Percentiles rank a stretch among this genome's conserved stretches.
phyloP scores from a whole-genome alignment of 2,888 invertebrate species.

The Calliopum simillimum region DNA sequence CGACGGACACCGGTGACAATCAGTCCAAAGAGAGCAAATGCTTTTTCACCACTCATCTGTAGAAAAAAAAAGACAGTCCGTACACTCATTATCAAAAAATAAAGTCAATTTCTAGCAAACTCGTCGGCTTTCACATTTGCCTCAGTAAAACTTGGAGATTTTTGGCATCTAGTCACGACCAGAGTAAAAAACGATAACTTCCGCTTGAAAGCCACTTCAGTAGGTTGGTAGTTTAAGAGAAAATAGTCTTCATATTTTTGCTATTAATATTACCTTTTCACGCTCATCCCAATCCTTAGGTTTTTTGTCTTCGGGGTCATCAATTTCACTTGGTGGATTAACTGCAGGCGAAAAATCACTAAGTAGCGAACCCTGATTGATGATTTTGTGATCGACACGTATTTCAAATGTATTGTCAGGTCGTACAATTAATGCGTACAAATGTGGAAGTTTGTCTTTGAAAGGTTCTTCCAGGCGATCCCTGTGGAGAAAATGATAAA shows the following conservation, averaged over 20 bases:
- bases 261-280: constrained; percentile 71
- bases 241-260: too few relatives aligned
- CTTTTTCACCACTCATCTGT: too few relatives aligned
- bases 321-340: constrained; percentile 94
- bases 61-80: too few relatives aligned
- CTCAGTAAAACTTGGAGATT: too few relatives aligned
- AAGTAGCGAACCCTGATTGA: constrained; percentile 87
- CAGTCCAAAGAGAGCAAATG: too few relatives aligned
- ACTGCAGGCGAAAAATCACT: constrained; percentile 94
- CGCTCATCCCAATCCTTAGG: constrained; percentile 98
- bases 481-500: constrained; percentile 58
- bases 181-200: background rate
- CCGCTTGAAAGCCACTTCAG: too few relatives aligned
- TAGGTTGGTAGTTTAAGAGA: too few relatives aligned
- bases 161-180: too few relatives aligned
- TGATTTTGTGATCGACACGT: constrained; percentile 83
- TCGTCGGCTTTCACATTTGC: too few relatives aligned
- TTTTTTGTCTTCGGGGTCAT: constrained; percentile 86
- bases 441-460: constrained; percentile 92
- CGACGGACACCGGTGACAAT: too few relatives aligned
- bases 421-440: constrained; percentile 82
- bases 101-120: too few relatives aligned
- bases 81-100: too few relatives aligned
- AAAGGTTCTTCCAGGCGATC: constrained; percentile 86
- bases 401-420: constrained; percentile 86